These are phyloP conservation scores for Falco rusticolus DNA, from an alignment of 2,797 vertebrate genomes.

Conservation along the genomic window DNA sequence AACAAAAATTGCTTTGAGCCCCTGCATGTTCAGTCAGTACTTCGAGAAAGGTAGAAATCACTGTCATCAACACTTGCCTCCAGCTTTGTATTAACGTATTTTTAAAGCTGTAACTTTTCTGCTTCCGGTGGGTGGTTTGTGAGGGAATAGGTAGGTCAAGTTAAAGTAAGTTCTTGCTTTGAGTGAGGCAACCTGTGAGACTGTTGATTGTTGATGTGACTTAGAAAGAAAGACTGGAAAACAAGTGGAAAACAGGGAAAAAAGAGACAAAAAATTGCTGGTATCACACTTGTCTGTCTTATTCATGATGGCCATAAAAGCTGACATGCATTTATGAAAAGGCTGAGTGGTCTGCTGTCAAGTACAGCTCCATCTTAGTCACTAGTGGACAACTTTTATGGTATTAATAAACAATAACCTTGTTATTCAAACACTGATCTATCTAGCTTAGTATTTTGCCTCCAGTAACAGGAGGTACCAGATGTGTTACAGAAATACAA, in stretches of 20 bases:
- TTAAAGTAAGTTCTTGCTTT: not conserved
- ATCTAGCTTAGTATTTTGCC: not conserved
- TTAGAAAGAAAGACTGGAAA: not conserved
- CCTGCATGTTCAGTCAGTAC: not conserved
- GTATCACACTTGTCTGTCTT: not conserved
- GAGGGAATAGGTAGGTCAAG: not conserved
- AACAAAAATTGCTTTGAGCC: not conserved
- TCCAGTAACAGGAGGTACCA: not conserved
- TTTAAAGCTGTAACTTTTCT: not conserved
- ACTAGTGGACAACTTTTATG: not conserved
- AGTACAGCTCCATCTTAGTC: not conserved
- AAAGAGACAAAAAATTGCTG: not conserved
- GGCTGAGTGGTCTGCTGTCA: not conserved
- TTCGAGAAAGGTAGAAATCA: not conserved
- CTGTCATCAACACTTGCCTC: constrained; percentile 4
- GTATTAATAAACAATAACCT: not conserved
- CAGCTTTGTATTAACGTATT: not conserved
- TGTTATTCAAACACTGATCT: not conserved
- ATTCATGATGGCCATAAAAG: not conserved
- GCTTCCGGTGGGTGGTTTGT: not conserved
- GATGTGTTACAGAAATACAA: not conserved
- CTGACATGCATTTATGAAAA: not conserved
- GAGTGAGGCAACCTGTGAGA: not conserved
- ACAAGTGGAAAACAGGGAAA: not conserved
- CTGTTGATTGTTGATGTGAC: not conserved